These are phyloP conservation scores for Macrobrachium nipponense DNA, from an alignment of 1,140 invertebrate genomes.

Conservation along the genomic window DNA sequence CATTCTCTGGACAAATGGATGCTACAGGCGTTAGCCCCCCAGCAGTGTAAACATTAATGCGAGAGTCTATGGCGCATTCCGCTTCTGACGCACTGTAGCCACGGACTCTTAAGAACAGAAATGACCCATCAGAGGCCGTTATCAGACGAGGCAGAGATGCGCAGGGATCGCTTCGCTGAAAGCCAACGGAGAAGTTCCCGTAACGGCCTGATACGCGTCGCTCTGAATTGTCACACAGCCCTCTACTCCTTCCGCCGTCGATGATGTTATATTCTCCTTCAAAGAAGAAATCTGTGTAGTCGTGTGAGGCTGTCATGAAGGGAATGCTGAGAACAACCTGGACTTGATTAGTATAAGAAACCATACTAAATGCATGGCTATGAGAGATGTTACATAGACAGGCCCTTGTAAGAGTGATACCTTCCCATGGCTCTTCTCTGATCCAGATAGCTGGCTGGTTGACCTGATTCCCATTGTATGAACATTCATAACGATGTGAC, in stretches of 20 bases:
- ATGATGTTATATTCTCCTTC: constrained; percentile 62
- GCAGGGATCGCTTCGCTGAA: constrained; percentile 39
- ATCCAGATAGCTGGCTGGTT: constrained; percentile 52
- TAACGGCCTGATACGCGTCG: constrained; percentile 29
- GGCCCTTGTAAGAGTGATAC: constrained; percentile 53
- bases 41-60: constrained; percentile 62
- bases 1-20: constrained; percentile 53
- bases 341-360: constrained; percentile 55
- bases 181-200: constrained; percentile 61
- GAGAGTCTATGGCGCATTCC: constrained; percentile 42
- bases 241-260: constrained; percentile 13
- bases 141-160: constrained; percentile 50
- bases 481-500: constrained; percentile 59
- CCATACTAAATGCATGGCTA: constrained; percentile 41
- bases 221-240: constrained; percentile 5
- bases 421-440: constrained; percentile 59
- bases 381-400: constrained; percentile 59
- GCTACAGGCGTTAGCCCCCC: constrained; percentile 56
- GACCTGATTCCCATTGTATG: constrained; percentile 41
- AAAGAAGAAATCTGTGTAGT: constrained; percentile 62
- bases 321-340: constrained; percentile 57
- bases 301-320: constrained; percentile 58
- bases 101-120: constrained; percentile 53
- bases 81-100: constrained; percentile 42
- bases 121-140: constrained; percentile 57